Evolutionary conservation across 2,888 invertebrate species (phyloP), one percentile per base, ranked within the genome.

Genomic region (Branchipolynoe longqiensis): DNA sequence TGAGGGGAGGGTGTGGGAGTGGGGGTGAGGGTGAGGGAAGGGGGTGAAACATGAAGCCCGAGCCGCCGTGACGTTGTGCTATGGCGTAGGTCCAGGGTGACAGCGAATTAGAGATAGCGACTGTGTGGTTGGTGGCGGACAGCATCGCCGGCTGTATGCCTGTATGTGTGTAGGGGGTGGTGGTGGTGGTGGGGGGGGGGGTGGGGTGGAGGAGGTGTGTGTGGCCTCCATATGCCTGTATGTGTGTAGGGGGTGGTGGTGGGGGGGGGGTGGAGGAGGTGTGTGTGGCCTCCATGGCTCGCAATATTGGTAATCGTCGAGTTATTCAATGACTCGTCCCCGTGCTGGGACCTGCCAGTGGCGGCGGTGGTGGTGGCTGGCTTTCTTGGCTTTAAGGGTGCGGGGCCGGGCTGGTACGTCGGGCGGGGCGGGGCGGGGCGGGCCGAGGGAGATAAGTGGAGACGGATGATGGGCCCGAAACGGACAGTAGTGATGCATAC

Each of bases 371-470:
- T 12, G 18, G 18, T 12, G 18, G 54, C 14, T 12, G n/a, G n/a
- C n/a, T n/a, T n/a, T n/a, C n/a, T n/a, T n/a, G n/a, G n/a, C n/a
- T n/a, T n/a, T n/a, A n/a, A n/a, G n/a, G n/a, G n/a, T n/a, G n/a
- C n/a, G n/a, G n/a, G n/a, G n/a, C n/a, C n/a, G n/a, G n/a, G n/a
- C n/a, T n/a, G n/a, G n/a, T n/a, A n/a, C n/a, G n/a, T n/a, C n/a
- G n/a, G n/a, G n/a, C n/a, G n/a, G n/a, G n/a, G n/a, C n/a, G n/a
- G n/a, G n/a, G n/a, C n/a, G n/a, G n/a, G n/a, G n/a, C n/a, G n/a
- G n/a, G n/a, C n/a, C n/a, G n/a, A n/a, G 22, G 69, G 69, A 69
- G 69, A 69, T 69, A 69, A 69, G 69, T 69, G 69, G 69, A 3
- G 38, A 33, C 36, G 2, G 69, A 33, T 38, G 69, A 69, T 69